phyloP scores from a whole-genome alignment of 2,797 vertebrate genomes.

The Chelon labrosus region DNA sequence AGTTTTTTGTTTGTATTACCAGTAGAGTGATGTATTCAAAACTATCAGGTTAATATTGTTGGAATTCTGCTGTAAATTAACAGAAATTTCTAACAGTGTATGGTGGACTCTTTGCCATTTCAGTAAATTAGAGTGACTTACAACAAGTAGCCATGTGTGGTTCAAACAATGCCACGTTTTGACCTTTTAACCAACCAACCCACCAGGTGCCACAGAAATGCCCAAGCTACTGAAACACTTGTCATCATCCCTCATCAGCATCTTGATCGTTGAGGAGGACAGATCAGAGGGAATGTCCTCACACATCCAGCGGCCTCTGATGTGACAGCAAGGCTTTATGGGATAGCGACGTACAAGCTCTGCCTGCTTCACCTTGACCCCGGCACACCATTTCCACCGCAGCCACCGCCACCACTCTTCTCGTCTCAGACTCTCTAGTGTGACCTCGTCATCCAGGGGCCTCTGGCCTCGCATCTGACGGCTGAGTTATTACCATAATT shows the following conservation, averaged over 20 bases:
- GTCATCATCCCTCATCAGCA: conserved; percentile 79
- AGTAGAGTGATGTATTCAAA: no score
- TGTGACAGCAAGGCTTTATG: conserved; percentile 79
- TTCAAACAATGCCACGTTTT: conserved; percentile 36
- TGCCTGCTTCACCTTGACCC: conserved; percentile 71
- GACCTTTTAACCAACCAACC: conserved; percentile 52
- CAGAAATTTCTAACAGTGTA: no score
- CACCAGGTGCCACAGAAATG: conserved; percentile 38
- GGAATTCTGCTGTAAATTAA: no score
- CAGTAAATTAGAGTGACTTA: conserved; percentile 8
- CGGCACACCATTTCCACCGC: conserved; percentile 24
- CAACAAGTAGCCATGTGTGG: conserved; percentile 35
- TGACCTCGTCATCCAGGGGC: conserved; percentile 79
- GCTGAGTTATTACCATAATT: conserved; percentile 87
- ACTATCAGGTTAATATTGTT: no score
- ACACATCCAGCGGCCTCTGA: conserved; percentile 75
- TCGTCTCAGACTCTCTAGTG: conserved; percentile 54
- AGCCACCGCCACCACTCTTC: conserved; percentile 37
- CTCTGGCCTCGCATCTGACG: conserved; percentile 79
- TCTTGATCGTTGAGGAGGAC: conserved; percentile 71
- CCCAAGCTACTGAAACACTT: conserved; percentile 61
- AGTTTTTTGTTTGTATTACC: no score
- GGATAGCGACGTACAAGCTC: conserved; percentile 35
- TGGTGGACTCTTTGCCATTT: not conserved
- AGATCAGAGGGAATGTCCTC: conserved; percentile 65